Conservation (phyloP, 2,113 vertebrate genomes). For the Myrmecophaga tridactyla region DNA sequence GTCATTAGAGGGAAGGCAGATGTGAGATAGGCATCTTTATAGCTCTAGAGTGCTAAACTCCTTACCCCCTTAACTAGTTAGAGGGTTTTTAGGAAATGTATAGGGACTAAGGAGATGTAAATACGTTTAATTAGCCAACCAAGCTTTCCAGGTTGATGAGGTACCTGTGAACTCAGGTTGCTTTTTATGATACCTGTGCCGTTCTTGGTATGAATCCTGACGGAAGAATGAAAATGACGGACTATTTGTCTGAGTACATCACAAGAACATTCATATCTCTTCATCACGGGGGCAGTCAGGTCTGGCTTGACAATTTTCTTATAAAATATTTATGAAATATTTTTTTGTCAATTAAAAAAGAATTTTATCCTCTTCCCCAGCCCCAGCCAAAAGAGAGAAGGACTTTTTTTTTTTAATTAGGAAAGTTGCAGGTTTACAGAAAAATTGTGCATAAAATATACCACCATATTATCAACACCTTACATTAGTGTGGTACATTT, state of each 20-base stretch:
- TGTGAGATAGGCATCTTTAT: neutral
- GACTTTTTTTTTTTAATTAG: too few species aligned
- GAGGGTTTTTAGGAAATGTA: neutral
- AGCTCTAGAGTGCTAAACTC: neutral
- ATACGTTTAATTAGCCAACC: neutral
- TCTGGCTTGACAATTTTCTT: slow-evolving; percentile 29
- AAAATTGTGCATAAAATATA: too few species aligned
- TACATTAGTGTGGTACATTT: too few species aligned
- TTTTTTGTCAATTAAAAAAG: slow-evolving; percentile 57
- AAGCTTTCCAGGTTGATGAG: neutral
- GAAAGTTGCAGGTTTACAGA: too few species aligned
- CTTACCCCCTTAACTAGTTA: neutral
- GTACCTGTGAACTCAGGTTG: slow-evolving; percentile 18
- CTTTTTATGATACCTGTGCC: slow-evolving; percentile 14
- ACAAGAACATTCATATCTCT: slow-evolving; percentile 3
- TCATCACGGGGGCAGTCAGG: neutral
- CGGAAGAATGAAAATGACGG: slow-evolving; percentile 24
- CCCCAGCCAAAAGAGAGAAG: slow-evolving; percentile 30
- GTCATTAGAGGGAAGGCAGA: neutral
- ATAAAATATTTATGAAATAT: slow-evolving; percentile 68
- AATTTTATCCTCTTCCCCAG: slow-evolving; percentile 41
- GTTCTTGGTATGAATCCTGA: slow-evolving; percentile 10
- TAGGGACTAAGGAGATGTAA: neutral
- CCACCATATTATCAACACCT: too few species aligned
- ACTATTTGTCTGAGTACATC: slow-evolving; percentile 6